A percentile compares a stretch with the other conserved stretches of the same genome.
Evolutionary conservation across 2,797 vertebrate genomes (phyloP).

Genomic region (Perodicticus potto): DNA sequence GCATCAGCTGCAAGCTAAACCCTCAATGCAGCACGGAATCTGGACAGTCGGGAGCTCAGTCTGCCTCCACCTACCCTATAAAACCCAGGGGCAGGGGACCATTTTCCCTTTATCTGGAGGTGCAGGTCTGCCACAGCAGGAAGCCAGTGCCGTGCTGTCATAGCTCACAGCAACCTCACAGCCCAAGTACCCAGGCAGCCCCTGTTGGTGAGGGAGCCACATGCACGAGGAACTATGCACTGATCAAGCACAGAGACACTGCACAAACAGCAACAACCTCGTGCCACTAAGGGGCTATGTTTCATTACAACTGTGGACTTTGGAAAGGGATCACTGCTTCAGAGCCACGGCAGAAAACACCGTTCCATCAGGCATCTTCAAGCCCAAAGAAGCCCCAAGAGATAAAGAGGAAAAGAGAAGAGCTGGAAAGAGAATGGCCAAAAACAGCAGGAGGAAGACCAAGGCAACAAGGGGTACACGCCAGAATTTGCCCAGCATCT

Average conservation of each 20-base stretch:
- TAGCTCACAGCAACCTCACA: too few relatives aligned
- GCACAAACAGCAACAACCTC: neutral
- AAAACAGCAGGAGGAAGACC: conserved; percentile 39
- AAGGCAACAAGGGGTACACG: neutral
- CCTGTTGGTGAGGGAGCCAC: neutral
- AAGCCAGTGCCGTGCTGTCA: neutral
- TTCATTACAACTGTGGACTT: conserved; percentile 43
- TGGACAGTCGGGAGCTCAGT: neutral
- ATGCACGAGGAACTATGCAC: neutral
- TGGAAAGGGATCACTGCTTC: conserved; percentile 63
- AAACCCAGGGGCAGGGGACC: neutral
- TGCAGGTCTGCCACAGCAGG: neutral
- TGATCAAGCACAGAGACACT: neutral
- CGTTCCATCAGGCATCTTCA: conserved; percentile 34
- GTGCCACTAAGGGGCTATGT: neutral
- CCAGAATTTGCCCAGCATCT: neutral
- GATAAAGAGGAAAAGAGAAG: neutral
- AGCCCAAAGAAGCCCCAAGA: conserved; percentile 41
- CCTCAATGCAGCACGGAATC: neutral
- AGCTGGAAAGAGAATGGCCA: neutral
- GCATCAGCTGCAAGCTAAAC: neutral
- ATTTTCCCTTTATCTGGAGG: neutral
- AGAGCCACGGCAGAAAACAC: neutral
- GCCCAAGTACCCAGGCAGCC: neutral
- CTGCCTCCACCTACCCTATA: neutral